Evolutionary conservation across 2,888 invertebrate species (phyloP), one percentile per base, ranked within the genome.

Genomic region (Mythimna impura): DNA sequence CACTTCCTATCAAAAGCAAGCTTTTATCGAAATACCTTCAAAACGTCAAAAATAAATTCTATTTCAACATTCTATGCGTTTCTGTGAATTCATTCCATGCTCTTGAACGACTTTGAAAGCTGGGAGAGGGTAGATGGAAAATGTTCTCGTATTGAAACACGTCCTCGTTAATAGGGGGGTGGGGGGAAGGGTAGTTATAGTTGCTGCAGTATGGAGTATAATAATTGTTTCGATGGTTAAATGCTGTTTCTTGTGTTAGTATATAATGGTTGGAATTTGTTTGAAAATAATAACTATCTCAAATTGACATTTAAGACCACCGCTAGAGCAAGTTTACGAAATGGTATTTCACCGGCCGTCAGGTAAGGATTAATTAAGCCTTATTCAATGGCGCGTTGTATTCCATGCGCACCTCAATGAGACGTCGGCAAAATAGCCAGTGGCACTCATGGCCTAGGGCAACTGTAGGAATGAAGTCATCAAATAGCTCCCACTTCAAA

Each of bases 11-110:
- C 36, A 71, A 58, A 58, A n/a, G 47, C 34, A 8, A 12, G 8
- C 10, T 36, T 57, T n/a, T 40, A 57, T 17, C n/a, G n/a, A 50
- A 30, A n/a, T 58, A 40, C 12, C 8, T 30, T 50, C n/a, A 50
- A 50, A 58, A 50, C 14, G n/a, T 50, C 17, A 50, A 52, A 58
- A 50, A 50, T 20, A 17, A 62, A 73, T 64, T 14, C 34, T 43
- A 58, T 74, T 73, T 40, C 30, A 9, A 43, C 58, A 52, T 73
- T 73, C 50, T 55, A 40, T 73, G 73, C 62, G 14, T 73, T 73
- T 52, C 74, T 40, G 30, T 30, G 22, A 58, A 73, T 64, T 58
- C 30, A 58, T 57, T 60, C 8, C 17, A 20, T 43, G 74, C 40
- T 25, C 20, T 43, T 34, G 34, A 63, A 58, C n/a, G 50, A 52